Evolutionary conservation across 2,888 invertebrate genomes (phyloP).

Genomic region (Ophion obscuratus): DNA sequence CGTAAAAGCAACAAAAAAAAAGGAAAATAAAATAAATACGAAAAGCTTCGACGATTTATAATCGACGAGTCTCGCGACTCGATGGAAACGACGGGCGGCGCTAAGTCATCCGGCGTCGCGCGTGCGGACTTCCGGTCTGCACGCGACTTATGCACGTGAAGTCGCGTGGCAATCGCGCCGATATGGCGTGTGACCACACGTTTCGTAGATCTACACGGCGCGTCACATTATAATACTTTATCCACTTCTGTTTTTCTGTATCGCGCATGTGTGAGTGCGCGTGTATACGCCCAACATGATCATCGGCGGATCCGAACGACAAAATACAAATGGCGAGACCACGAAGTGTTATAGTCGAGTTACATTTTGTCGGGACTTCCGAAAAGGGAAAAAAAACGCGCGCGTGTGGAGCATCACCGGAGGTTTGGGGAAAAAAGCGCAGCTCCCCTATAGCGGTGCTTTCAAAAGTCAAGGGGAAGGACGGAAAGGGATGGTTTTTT

Average conservation of each 20-base stretch:
- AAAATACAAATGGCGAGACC: constrained; percentile 44
- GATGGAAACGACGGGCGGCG: constrained; percentile 51
- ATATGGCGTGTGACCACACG: constrained; percentile 59
- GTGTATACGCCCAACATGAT: background rate
- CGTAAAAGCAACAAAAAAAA: background rate
- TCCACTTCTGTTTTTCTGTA: constrained; percentile 36
- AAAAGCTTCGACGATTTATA: constrained; percentile 12
- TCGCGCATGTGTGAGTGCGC: background rate
- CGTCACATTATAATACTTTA: constrained; percentile 17
- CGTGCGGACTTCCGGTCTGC: constrained; percentile 75
- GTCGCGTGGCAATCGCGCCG: constrained; percentile 76
- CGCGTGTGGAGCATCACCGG: constrained; percentile 16
- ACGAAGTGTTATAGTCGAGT: constrained; percentile 38
- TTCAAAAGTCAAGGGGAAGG: background rate
- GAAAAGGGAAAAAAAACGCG: constrained; percentile 7
- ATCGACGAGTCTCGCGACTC: constrained; percentile 19
- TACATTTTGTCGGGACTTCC: constrained; percentile 49
- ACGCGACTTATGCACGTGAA: constrained; percentile 81
- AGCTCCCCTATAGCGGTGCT: background rate
- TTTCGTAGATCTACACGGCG: constrained; percentile 43
- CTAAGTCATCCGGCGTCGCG: constrained; percentile 76
- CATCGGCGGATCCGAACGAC: constrained; percentile 38
- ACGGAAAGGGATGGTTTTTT: background rate
- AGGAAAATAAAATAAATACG: background rate
- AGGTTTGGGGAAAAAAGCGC: constrained; percentile 2